Evolutionary conservation across 2,888 invertebrate species (phyloP), one percentile per base, ranked within the genome.

Genomic region (Acholoe squamosa): DNA sequence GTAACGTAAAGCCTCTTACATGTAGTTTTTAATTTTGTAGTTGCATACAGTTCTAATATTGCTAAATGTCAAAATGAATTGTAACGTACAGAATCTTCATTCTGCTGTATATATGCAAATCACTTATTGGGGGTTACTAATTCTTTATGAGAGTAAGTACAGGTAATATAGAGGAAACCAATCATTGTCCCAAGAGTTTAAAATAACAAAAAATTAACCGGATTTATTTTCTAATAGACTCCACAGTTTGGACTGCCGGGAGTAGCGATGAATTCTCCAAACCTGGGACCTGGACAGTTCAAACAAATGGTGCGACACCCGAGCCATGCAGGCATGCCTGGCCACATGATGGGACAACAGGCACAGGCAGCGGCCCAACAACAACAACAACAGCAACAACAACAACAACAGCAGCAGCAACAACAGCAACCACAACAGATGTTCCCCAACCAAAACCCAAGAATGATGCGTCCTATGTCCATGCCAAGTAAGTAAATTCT

Each of bases 401-500:
- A 56, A 52, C 92, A 92, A 16, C 93, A 93, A 43, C 92, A 92
- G 61, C 89, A 88, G 61, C 91, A 90, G 76, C 93, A 93, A 90
- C 94, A 94, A 89, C 96, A 93, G 94, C 95, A 93, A 94, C 96
- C 94, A 93, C 96, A 96, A 94, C 96, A 97, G 95, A 96, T 97
- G 94, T 95, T 97, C 93, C 93, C 93, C 88, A 91, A 92, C 71
- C 93, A 93, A 89, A 93, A 93, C 89, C 92, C 93, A 91, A 93
- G 92, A 92, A 92, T 94, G 93, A 95, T 93, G 91, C 89, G 94
- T 51, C 90, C 84, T 22, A 80, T 90, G 54, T 25, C 25, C 56
- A 84, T 90, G 90, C 90, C 84, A 19, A 31, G 90, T 76, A 31
- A 52, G 90, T 71, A 12, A 16, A 43, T 7, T 43, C 43, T 43